Conservation (phyloP, 2,797 vertebrate species). For the Ctenopoma multispine region DNA sequence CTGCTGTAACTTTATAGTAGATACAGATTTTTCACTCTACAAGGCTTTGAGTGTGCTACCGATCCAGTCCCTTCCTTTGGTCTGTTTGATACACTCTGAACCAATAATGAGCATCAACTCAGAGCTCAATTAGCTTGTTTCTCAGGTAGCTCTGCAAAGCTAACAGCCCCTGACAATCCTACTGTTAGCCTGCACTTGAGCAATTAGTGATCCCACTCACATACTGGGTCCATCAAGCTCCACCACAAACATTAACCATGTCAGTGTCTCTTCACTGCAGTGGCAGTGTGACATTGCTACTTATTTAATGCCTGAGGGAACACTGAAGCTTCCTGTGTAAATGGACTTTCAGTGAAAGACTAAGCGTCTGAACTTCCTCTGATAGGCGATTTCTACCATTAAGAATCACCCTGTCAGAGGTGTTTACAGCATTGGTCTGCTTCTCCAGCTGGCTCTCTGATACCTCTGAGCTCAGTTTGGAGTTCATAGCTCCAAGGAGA, state of each 20-base stretch:
- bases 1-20: not conserved
- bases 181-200: slow-evolving; percentile 71
- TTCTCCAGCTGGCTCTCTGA: slow-evolving; percentile 19
- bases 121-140: slow-evolving; percentile 78
- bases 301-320: slow-evolving; percentile 58
- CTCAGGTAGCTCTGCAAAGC: slow-evolving; percentile 64
- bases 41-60: not conserved
- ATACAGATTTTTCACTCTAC: slow-evolving; percentile 4
- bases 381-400: slow-evolving; percentile 26
- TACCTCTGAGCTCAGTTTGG: slow-evolving; percentile 4
- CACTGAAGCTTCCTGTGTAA: slow-evolving; percentile 35
- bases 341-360: slow-evolving; percentile 36
- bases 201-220: slow-evolving; percentile 70
- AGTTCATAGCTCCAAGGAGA: slow-evolving; percentile 33
- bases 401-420: slow-evolving; percentile 38
- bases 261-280: slow-evolving; percentile 53
- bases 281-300: slow-evolving; percentile 45
- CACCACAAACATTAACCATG: slow-evolving; percentile 58
- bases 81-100: slow-evolving; percentile 53
- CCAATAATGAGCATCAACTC: slow-evolving; percentile 67
- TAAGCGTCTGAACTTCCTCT: slow-evolving; percentile 29
- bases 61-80: slow-evolving; percentile 35
- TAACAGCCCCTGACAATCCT: slow-evolving; percentile 74
- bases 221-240: slow-evolving; percentile 43
- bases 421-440: slow-evolving; percentile 18